phyloP scores from a whole-genome alignment of 2,113 vertebrate species.

The Forbesichthys agassizii region DNA sequence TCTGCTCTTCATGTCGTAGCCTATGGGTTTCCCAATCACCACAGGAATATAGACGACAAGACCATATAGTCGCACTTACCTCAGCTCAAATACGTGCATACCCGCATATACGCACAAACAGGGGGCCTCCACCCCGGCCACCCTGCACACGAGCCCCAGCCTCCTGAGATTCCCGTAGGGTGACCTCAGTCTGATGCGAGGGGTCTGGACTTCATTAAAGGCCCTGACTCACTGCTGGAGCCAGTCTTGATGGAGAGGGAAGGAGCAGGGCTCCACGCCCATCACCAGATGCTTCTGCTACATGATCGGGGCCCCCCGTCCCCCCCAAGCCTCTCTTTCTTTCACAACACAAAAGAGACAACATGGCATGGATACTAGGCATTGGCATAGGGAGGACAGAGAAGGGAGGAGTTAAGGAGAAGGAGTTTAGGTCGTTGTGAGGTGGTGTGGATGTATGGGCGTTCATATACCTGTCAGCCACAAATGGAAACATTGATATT shows the following conservation, averaged over 20 bases:
- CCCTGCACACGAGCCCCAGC: constrained; percentile 39
- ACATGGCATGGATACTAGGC: background rate
- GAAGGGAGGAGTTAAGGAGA: background rate
- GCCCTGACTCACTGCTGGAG: constrained; percentile 70
- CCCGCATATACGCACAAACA: constrained; percentile 2
- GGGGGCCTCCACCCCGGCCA: constrained; percentile 21
- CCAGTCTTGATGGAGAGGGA: constrained; percentile 57
- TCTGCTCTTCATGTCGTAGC: constrained; percentile 43
- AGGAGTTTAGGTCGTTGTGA: background rate
- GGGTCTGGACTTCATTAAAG: constrained; percentile 78
- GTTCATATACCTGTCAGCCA: constrained; percentile 27
- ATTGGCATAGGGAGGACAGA: background rate
- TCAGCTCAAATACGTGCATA: background rate
- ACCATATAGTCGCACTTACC: constrained; percentile 16
- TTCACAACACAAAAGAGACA: background rate
- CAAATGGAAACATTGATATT: constrained; percentile 37
- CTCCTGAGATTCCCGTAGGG: constrained; percentile 68
- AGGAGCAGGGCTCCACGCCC: constrained; percentile 71
- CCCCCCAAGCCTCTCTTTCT: constrained; percentile 56
- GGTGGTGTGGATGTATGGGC: constrained; percentile 21
- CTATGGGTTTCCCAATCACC: constrained; percentile 40
- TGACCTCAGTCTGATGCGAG: constrained; percentile 64
- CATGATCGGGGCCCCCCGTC: constrained; percentile 46
- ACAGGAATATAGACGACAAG: constrained; percentile 18
- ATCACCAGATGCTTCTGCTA: constrained; percentile 74